Percentiles rank a stretch among this genome's conserved stretches.
Conservation (phyloP, 2,797 vertebrate genomes). For the Mastacembelus armatus region DNA sequence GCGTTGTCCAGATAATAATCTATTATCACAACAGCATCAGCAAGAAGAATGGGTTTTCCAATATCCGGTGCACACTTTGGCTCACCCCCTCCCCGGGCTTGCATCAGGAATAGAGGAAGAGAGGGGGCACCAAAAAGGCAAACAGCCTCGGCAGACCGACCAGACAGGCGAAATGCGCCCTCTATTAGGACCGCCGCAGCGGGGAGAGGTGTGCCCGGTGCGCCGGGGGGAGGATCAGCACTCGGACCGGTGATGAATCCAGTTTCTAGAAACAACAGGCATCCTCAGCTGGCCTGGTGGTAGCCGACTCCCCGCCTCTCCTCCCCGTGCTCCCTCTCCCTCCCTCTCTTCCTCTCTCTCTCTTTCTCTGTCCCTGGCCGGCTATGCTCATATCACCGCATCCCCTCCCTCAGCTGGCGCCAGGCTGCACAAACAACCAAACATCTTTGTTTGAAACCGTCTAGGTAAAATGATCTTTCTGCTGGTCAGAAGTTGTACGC, state of each 20-base stretch:
- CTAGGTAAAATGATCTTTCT: not conserved
- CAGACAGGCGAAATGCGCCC: conserved; percentile 23
- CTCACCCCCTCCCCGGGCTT: conserved; percentile 77
- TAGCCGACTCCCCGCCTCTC: conserved; percentile 54
- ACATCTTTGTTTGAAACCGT: too few species aligned
- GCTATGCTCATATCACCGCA: conserved; percentile 74
- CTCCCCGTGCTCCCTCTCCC: conserved; percentile 21
- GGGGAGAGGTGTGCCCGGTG: conserved; percentile 26
- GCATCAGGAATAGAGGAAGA: conserved; percentile 77
- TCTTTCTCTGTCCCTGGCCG: conserved; percentile 56
- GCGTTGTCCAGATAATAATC: conserved; percentile 61
- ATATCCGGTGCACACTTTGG: conserved; percentile 82
- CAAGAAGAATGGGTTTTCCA: conserved; percentile 80
- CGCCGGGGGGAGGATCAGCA: conserved; percentile 40
- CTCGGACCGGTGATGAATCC: conserved; percentile 39
- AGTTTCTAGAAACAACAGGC: conserved; percentile 73
- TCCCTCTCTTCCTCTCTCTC: conserved; percentile 42
- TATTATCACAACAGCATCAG: conserved; percentile 72
- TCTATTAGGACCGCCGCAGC: conserved; percentile 33
- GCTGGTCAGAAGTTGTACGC: conserved; percentile 42
- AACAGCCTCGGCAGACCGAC: conserved; percentile 34
- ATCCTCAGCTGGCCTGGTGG: conserved; percentile 75
- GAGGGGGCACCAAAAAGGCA: conserved; percentile 46
- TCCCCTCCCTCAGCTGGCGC: conserved; percentile 64
- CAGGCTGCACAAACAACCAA: not conserved